Conservation (phyloP, 2,888 invertebrate genomes). For the Nephrotoma guestfalica region DNA sequence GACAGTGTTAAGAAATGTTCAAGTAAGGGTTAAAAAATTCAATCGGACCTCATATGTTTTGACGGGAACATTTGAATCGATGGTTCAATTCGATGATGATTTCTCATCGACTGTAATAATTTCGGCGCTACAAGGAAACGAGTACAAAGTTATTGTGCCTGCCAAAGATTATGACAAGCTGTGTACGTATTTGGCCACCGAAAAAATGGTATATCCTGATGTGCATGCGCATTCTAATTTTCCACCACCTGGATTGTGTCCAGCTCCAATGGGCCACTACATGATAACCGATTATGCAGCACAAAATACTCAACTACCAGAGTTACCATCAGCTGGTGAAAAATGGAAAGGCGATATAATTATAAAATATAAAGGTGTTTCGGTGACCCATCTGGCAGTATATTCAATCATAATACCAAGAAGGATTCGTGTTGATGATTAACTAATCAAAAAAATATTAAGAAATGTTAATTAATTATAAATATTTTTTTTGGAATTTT, state of each 20-base stretch:
- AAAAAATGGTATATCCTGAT: neutral
- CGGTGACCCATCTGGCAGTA: neutral
- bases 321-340: neutral
- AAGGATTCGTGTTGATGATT: neutral
- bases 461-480: neutral
- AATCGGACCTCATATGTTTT: neutral
- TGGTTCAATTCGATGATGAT: neutral
- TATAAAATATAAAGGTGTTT: neutral
- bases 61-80: neutral
- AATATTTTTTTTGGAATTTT: too few relatives aligned
- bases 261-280: neutral
- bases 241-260: neutral
- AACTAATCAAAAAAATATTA: neutral
- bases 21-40: neutral
- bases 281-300: neutral
- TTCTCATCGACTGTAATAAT: neutral
- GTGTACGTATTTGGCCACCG: neutral
- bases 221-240: neutral
- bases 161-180: neutral
- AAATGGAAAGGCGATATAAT: neutral
- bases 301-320: neutral
- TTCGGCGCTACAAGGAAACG: neutral
- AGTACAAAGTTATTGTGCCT: neutral
- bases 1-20: neutral
- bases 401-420: neutral